phyloP scores from a whole-genome alignment of 2,113 vertebrate genomes.

The Cyprinus carpio region DNA sequence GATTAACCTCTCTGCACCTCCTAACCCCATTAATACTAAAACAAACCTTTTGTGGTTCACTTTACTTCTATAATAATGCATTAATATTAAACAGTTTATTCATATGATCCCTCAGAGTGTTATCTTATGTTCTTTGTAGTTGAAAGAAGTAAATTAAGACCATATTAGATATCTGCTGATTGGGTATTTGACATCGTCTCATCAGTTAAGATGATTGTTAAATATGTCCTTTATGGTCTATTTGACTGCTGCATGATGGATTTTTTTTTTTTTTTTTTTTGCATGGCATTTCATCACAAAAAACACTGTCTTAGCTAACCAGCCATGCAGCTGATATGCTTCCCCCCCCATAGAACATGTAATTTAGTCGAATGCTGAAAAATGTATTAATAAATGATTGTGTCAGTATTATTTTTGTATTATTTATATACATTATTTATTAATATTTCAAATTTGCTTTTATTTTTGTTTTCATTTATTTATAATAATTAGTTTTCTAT shows the following conservation, averaged over 20 bases:
- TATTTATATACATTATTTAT: too few relatives aligned
- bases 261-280: background rate
- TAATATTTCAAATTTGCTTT: too few relatives aligned
- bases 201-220: background rate
- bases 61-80: slow-evolving; percentile 73
- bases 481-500: too few relatives aligned
- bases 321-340: background rate
- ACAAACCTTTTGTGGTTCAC: slow-evolving; percentile 70
- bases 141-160: background rate
- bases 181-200: background rate
- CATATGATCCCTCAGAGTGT: slow-evolving; percentile 62
- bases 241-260: background rate
- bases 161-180: background rate
- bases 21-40: slow-evolving; percentile 67
- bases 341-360: background rate
- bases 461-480: too few relatives aligned
- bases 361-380: background rate
- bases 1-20: slow-evolving; percentile 76
- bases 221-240: background rate
- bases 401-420: too few relatives aligned
- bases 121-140: slow-evolving; percentile 46
- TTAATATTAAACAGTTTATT: slow-evolving; percentile 75
- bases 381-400: background rate
- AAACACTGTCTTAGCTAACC: background rate
- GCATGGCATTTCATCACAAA: background rate